Conservation (phyloP, 2,113 vertebrate genomes). For the Sander vitreus region DNA sequence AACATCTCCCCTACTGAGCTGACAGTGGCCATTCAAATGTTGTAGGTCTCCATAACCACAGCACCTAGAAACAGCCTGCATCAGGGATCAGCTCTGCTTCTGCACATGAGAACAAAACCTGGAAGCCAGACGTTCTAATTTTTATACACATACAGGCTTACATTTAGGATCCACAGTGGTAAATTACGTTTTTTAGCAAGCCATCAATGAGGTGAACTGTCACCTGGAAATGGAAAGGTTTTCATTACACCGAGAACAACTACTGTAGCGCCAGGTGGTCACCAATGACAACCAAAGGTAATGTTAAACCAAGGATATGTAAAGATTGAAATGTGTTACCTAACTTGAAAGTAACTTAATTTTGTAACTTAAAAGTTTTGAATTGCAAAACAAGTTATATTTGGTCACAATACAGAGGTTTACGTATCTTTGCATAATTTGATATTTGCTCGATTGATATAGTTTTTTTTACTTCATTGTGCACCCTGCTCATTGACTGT, state of each 20-base stretch:
- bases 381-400: background rate
- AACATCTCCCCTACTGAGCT: slow-evolving; percentile 55
- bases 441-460: background rate
- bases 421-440: background rate
- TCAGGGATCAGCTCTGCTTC: slow-evolving; percentile 1
- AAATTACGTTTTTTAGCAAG: background rate
- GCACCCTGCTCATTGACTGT: background rate
- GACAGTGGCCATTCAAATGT: slow-evolving; percentile 35
- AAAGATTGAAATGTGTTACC: background rate
- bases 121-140: background rate
- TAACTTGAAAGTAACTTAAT: background rate
- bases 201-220: background rate
- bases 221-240: slow-evolving; percentile 17
- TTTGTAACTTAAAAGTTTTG: background rate
- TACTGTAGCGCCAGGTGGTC: slow-evolving; percentile 1
- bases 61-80: slow-evolving; percentile 19
- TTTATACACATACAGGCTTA: background rate
- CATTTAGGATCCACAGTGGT: background rate
- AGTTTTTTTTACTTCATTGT: background rate
- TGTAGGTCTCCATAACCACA: slow-evolving; percentile 62
- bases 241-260: slow-evolving; percentile 12
- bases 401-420: background rate
- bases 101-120: background rate
- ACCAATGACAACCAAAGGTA: slow-evolving; percentile 64
- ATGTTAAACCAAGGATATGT: slow-evolving; percentile 7